Evolutionary conservation across 64 coral and sea anemone genomes (phyloP).

Genomic region (Montipora sp.): DNA sequence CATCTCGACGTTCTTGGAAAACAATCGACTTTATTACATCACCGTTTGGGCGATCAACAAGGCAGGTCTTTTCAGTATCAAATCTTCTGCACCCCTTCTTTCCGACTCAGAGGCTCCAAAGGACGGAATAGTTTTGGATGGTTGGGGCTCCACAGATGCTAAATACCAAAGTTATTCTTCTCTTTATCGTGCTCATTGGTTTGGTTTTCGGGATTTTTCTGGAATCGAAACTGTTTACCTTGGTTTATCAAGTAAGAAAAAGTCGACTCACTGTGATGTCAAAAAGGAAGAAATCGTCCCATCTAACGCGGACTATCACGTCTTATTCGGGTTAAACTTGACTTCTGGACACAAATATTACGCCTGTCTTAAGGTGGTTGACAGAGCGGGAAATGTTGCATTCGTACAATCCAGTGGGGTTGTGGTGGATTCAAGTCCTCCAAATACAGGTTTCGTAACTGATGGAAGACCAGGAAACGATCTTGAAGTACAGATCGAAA

Average conservation of each 20-base stretch:
- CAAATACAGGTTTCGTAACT: conserved; percentile 51
- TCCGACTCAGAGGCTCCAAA: conserved; percentile 82
- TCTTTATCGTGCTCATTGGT: conserved; percentile 90
- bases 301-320: conserved; percentile 34
- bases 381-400: conserved; percentile 82
- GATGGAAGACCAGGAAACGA: conserved; percentile 76
- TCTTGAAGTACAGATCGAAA: conserved; percentile 43
- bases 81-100: conserved; percentile 67
- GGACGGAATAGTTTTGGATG: conserved; percentile 72
- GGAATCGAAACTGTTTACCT: conserved; percentile 62
- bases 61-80: conserved; percentile 64
- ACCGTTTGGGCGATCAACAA: conserved; percentile 67
- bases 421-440: conserved; percentile 81
- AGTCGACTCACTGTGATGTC: conserved; percentile 57
- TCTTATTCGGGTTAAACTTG: conserved; percentile 69
- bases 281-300: conserved; percentile 54
- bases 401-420: conserved; percentile 82
- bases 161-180: conserved; percentile 77
- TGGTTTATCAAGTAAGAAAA: conserved; percentile 55
- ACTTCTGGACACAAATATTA: conserved; percentile 77
- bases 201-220: conserved; percentile 85
- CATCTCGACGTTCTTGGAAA: conserved; percentile 24
- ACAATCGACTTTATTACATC: conserved; percentile 81
- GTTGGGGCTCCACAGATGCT: conserved; percentile 80
- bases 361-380: conserved; percentile 79